Evolutionary conservation across 1,140 invertebrate genomes (phyloP).

Genomic region (Adoxophyes honmai): DNA sequence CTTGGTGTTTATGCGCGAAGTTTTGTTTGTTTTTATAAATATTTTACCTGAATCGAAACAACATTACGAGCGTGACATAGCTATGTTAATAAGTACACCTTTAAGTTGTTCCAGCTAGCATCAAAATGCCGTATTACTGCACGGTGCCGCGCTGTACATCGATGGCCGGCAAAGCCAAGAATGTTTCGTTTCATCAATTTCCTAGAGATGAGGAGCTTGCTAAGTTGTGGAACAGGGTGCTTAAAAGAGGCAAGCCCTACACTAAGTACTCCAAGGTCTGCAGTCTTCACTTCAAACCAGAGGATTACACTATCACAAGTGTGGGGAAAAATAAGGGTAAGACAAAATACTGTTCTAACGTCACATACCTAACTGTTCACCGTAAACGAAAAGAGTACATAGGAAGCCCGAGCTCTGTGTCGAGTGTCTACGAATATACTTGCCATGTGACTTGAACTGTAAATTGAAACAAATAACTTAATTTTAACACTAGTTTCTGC

Average conservation of each 20-base stretch:
- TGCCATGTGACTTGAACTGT: too few relatives aligned
- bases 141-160: conserved; percentile 72
- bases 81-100: conserved; percentile 36
- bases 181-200: conserved; percentile 73
- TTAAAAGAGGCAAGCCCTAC: conserved; percentile 68
- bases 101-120: conserved; percentile 16
- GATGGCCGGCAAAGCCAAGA: conserved; percentile 70
- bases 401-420: too few relatives aligned
- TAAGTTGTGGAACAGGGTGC: conserved; percentile 63
- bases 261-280: conserved; percentile 76
- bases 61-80: conserved; percentile 25
- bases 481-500: too few relatives aligned
- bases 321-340: conserved; percentile 69
- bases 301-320: conserved; percentile 69
- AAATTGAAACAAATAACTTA: too few relatives aligned
- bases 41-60: conserved; percentile 20
- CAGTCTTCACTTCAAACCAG: conserved; percentile 66
- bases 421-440: too few relatives aligned
- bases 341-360: conserved; percentile 11
- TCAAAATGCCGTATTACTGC: conserved; percentile 71
- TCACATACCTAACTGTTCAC: too few relatives aligned
- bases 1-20: conserved; percentile 52
- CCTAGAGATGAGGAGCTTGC: conserved; percentile 64
- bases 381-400: too few relatives aligned
- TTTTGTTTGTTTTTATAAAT: conserved; percentile 61